Conservation (phyloP, 2,113 vertebrate genomes). For the Platysteira castanea region DNA sequence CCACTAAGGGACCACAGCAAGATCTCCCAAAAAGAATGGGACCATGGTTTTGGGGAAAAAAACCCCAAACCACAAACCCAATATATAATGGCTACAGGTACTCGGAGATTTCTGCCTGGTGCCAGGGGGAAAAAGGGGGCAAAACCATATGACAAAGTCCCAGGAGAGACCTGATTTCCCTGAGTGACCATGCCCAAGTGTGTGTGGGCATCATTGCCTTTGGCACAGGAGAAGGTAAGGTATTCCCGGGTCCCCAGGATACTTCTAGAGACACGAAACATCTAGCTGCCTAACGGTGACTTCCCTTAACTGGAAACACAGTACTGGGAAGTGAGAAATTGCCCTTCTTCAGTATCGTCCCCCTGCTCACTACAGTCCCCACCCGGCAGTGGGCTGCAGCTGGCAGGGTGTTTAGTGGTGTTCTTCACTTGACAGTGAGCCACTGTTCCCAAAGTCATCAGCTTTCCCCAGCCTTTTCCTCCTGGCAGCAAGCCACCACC, state of each 20-base stretch:
- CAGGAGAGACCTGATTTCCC: not conserved
- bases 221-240: not conserved
- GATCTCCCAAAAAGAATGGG: not conserved
- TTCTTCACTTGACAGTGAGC: not conserved
- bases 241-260: not conserved
- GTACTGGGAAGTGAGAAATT: not conserved
- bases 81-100: not conserved
- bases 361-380: not conserved
- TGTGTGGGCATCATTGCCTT: not conserved
- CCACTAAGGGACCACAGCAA: not conserved
- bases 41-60: not conserved
- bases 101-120: not conserved
- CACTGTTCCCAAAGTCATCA: not conserved
- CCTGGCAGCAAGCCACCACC: not conserved
- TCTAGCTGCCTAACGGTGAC: not conserved
- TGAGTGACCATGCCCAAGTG: not conserved
- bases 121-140: not conserved
- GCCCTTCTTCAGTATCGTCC: not conserved
- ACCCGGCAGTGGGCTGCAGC: fast-evolving
- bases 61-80: not conserved
- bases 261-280: not conserved
- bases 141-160: not conserved
- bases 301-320: not conserved
- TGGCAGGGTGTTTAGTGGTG: not conserved
- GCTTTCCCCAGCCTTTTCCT: not conserved